Evolutionary conservation across 2,113 vertebrate species (phyloP), one percentile per base, ranked within the genome.

Genomic region (Arizona elegans): DNA sequence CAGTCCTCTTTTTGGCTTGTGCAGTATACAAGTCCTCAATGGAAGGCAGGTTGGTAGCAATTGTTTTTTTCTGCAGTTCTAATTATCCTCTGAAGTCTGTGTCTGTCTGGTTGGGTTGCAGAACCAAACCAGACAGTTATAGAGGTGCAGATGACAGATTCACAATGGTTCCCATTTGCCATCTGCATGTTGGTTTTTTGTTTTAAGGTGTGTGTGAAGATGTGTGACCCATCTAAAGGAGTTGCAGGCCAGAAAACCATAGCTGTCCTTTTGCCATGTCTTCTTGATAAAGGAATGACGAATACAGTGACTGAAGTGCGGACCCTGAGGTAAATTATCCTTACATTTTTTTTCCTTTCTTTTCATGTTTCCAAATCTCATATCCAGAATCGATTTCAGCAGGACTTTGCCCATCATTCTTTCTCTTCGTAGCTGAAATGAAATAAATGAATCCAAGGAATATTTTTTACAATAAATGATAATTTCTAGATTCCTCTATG

Each of bases 231-330:
- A 1, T 97, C 98, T 29, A 98, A 97, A 97, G 99, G 99, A 94
- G 97, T 98, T n/a, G 97, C 97, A 6, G 98, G 98, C 92, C 99
- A 99, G 97, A 98, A 97, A 96, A 99, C 97, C 0, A 97, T 99
- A 88, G 98, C 98, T 0, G 98, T 98, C 33, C 95, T 99, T 86
- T 97, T 99, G 65, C 99, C 99, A n/a, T 99, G 98, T 95, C 98
- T 99, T 90, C 97, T 99, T 94, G 99, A 99, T 95, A 99, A 98
- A 95, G 99, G 99, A 96, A 99, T 99, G 86, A 98, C 99, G 85
- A 99, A 99, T 97, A 98, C 98, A 3, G 99, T 99, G 58, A 94
- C 98, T 3, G 99, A 99, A 97, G 99, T 99, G 62, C 98, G 99
- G 94, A 96, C 99, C 6, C 98, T 99, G 92, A 99, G 99, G 99